Evolutionary conservation across 2,113 vertebrate genomes (phyloP).

Genomic region (Rhinogobius similis): DNA sequence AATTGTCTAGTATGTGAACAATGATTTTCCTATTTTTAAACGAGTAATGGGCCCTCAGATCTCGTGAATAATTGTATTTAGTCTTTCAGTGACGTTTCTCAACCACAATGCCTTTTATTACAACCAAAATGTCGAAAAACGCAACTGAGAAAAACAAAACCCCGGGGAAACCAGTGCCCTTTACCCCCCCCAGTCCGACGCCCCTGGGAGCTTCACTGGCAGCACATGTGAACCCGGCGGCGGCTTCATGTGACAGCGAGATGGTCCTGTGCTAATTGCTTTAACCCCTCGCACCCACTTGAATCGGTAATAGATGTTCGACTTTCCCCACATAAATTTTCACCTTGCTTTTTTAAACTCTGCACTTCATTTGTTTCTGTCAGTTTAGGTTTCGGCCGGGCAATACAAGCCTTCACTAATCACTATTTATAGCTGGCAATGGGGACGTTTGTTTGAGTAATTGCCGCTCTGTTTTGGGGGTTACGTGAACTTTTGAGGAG

Average conservation of each 20-base stretch:
- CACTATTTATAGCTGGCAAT: neutral
- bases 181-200: too few relatives aligned
- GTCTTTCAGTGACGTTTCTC: too few relatives aligned
- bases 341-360: conserved; percentile 58
- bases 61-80: too few relatives aligned
- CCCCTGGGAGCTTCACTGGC: conserved; percentile 28
- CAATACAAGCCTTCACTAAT: conserved; percentile 8
- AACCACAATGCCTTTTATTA: too few relatives aligned
- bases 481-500: neutral
- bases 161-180: too few relatives aligned
- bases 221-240: conserved; percentile 37
- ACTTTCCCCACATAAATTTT: conserved; percentile 70
- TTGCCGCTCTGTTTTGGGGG: neutral
- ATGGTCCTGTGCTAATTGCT: conserved; percentile 53
- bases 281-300: conserved; percentile 69
- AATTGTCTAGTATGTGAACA: too few relatives aligned
- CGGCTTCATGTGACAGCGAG: conserved; percentile 48
- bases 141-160: too few relatives aligned
- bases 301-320: conserved; percentile 45
- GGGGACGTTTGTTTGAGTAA: neutral
- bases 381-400: conserved; percentile 12
- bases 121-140: too few relatives aligned
- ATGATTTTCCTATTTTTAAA: too few relatives aligned
- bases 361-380: conserved; percentile 18
- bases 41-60: too few relatives aligned